Percentiles rank a stretch among this genome's conserved stretches.
phyloP scores from a whole-genome alignment of 1,140 invertebrate genomes.

The Eupristina koningsbergeri region DNA sequence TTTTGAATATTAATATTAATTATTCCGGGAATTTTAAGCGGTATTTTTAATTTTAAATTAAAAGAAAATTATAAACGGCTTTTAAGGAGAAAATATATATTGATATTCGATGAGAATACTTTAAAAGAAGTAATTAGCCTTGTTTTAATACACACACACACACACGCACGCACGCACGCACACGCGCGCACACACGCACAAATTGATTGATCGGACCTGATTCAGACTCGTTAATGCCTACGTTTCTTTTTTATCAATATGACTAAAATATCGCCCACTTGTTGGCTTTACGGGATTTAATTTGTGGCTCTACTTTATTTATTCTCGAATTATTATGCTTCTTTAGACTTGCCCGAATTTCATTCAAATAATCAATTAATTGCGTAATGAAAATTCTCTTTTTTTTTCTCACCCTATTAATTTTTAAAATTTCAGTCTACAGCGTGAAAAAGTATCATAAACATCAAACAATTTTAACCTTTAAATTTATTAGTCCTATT shows the following conservation, averaged over 20 bases:
- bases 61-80: not conserved
- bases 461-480: not conserved
- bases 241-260: not conserved
- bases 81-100: not conserved
- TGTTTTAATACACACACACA: too few species aligned
- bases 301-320: not conserved
- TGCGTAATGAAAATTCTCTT: not conserved
- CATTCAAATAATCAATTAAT: not conserved
- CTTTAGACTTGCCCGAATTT: not conserved
- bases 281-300: not conserved
- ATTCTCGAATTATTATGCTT: not conserved
- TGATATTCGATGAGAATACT: not conserved
- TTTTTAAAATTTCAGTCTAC: not conserved
- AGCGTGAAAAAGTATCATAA: not conserved
- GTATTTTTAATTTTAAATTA: not conserved
- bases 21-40: not conserved
- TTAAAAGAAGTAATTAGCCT: not conserved
- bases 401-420: not conserved
- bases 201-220: not conserved
- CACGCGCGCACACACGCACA: not conserved
- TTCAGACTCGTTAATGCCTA: not conserved
- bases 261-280: not conserved
- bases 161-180: too few species aligned
- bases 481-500: not conserved
- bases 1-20: not conserved